These are phyloP conservation scores for Apodemia duryi DNA, from an alignment of 2,888 invertebrate species.

Conservation along the genomic window DNA sequence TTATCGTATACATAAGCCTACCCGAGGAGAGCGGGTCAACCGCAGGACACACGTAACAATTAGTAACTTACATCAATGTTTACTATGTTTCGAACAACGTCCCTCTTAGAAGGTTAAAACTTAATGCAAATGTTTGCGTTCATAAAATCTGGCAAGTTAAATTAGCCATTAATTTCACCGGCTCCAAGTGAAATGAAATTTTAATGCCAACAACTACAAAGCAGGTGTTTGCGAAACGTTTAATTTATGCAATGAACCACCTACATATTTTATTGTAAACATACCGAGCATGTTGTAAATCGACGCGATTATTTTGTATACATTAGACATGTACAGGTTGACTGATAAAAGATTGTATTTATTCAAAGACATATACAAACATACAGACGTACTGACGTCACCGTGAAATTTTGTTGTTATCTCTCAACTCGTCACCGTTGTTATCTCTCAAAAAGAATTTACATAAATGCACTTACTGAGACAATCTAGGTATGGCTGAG, in stretches of 20 bases:
- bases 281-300: neutral
- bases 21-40: too few relatives aligned
- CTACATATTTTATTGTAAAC: neutral
- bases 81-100: neutral
- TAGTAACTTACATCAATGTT: neutral
- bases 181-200: constrained; percentile 1
- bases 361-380: too few relatives aligned
- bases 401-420: too few relatives aligned
- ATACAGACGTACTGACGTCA: too few relatives aligned
- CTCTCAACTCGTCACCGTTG: too few relatives aligned
- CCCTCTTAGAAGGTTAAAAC: neutral
- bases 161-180: neutral
- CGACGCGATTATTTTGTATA: neutral
- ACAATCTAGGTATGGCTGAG: too few relatives aligned
- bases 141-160: constrained; percentile 1
- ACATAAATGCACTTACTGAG: too few relatives aligned
- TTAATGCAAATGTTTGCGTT: neutral
- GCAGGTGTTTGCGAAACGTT: constrained; percentile 1
- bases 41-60: too few relatives aligned
- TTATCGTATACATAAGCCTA: too few relatives aligned
- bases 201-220: neutral
- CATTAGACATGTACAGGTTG: too few relatives aligned
- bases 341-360: too few relatives aligned
- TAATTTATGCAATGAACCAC: neutral
- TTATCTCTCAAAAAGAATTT: too few relatives aligned